Evolutionary conservation across 2,888 invertebrate genomes (phyloP).

Genomic region (Lottia scabra): DNA sequence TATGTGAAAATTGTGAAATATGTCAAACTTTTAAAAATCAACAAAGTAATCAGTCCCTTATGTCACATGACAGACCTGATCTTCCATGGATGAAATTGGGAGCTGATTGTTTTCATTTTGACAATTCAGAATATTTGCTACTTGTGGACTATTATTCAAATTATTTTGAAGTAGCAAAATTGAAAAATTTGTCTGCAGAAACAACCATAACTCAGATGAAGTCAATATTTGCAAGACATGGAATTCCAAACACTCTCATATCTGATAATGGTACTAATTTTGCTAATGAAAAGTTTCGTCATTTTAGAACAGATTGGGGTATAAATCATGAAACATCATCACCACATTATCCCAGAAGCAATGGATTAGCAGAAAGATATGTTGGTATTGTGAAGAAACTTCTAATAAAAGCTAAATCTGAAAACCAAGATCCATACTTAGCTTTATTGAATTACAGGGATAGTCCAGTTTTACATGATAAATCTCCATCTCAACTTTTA

Average conservation of each 20-base stretch:
- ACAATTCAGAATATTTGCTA: too few species aligned
- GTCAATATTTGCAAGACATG: constrained; percentile 6
- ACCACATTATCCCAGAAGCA: constrained; percentile 7
- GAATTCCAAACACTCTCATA: constrained; percentile 6
- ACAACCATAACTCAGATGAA: constrained; percentile 11
- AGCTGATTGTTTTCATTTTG: too few species aligned
- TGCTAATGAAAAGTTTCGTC: background rate
- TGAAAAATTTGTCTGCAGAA: too few species aligned
- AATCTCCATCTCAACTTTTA: background rate
- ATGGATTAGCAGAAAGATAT: constrained; percentile 5
- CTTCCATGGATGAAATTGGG: too few species aligned
- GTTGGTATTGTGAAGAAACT: constrained; percentile 4
- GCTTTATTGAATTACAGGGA: constrained; percentile 1
- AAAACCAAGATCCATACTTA: background rate
- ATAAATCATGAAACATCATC: background rate
- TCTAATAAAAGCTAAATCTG: background rate
- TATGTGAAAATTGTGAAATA: too few species aligned
- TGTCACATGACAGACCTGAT: too few species aligned
- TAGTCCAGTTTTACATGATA: background rate
- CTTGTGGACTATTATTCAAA: too few species aligned
- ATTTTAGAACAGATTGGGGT: background rate
- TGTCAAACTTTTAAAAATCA: too few species aligned
- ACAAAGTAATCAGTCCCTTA: too few species aligned
- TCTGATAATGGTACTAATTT: background rate
- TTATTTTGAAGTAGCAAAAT: too few species aligned